These are phyloP conservation scores for Sardina pilchardus DNA, from an alignment of 2,113 vertebrate genomes.

Conservation along the genomic window DNA sequence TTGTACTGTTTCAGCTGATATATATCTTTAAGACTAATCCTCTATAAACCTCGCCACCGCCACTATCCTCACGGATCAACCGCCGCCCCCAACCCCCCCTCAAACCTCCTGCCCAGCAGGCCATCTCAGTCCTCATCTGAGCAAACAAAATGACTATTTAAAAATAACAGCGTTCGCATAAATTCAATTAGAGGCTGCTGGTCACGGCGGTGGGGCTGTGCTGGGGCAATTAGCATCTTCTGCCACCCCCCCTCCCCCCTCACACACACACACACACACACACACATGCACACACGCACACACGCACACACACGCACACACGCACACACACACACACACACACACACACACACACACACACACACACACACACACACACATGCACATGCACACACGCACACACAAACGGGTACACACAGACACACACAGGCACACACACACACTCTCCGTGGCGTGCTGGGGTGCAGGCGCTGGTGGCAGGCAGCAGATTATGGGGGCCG, in stretches of 20 bases:
- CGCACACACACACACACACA: no score
- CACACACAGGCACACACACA: no score
- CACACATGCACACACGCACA: conserved; percentile 2
- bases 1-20: neutral
- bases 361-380: no score
- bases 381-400: no score
- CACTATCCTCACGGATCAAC: neutral
- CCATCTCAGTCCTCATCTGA: conserved; percentile 78
- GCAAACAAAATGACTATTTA: conserved; percentile 98
- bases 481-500: conserved; percentile 93
- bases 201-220: conserved; percentile 88
- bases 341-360: no score
- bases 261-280: neutral
- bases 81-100: conserved; percentile 63
- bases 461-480: conserved; percentile 80
- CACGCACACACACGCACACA: no score
- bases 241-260: neutral
- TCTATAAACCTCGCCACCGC: neutral
- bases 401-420: no score
- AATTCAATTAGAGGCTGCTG: conserved; percentile 99
- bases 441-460: conserved; percentile 50
- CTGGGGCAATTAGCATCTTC: conserved; percentile 45
- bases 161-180: conserved; percentile 99
- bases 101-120: conserved; percentile 64
- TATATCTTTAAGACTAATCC: neutral